Evolutionary conservation across 2,113 vertebrate species (phyloP).

Genomic region (Cyphomyrus plagiostoma): DNA sequence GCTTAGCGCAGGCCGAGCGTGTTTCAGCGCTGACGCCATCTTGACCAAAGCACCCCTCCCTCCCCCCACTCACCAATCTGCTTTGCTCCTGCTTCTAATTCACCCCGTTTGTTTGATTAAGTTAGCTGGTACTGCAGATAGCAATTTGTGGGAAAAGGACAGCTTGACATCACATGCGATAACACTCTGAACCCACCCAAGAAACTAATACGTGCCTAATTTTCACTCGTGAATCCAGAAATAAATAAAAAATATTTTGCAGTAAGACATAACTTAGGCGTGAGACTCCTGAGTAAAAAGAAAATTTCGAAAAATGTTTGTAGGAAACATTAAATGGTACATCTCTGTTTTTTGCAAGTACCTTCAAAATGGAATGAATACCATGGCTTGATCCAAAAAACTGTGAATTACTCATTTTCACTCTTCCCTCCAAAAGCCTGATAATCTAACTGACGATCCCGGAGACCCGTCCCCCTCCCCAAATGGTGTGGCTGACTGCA

Average conservation of each 20-base stretch:
- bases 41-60: constrained; percentile 12
- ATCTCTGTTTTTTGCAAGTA: background rate
- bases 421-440: background rate
- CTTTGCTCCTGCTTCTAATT: background rate
- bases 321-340: background rate
- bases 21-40: constrained; percentile 15
- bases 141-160: background rate
- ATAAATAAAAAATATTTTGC: background rate
- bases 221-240: background rate
- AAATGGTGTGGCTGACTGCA: background rate
- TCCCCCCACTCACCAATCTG: background rate
- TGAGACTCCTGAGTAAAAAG: background rate
- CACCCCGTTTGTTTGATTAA: background rate
- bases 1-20: constrained; percentile 28
- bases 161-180: background rate
- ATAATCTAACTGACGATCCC: background rate
- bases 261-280: background rate
- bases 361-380: background rate
- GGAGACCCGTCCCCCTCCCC: background rate
- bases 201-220: background rate
- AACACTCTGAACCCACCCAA: background rate
- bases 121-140: constrained; percentile 6
- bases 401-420: background rate
- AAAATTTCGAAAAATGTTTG: background rate
- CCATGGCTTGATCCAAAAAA: background rate